Evolutionary conservation across 1,140 invertebrate genomes (phyloP).

Genomic region (Calliopsis andreniformis): DNA sequence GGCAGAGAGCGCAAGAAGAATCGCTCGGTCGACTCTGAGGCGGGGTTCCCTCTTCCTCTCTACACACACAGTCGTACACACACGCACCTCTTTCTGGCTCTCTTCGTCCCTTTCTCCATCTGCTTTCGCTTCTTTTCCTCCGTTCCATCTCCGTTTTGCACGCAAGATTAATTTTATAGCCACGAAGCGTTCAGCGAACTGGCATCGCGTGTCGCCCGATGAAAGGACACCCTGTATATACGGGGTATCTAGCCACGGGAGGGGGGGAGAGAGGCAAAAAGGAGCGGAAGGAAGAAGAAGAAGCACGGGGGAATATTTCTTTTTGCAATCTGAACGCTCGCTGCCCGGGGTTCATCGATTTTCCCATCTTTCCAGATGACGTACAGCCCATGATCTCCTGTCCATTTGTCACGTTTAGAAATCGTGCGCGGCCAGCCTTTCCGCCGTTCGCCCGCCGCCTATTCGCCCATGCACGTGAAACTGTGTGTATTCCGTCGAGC

Average conservation of each 20-base stretch:
- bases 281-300: slow-evolving; percentile 39
- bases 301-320: slow-evolving; percentile 20
- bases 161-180: slow-evolving; percentile 69
- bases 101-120: slow-evolving; percentile 33
- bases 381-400: slow-evolving; percentile 15
- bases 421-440: neutral
- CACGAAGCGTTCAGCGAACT: slow-evolving; percentile 39
- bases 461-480: neutral
- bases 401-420: slow-evolving; percentile 38
- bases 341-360: slow-evolving; percentile 32
- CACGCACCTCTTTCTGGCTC: neutral
- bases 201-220: slow-evolving; percentile 52
- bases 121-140: slow-evolving; percentile 37
- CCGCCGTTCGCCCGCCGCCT: neutral
- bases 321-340: slow-evolving; percentile 45
- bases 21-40: slow-evolving; percentile 38
- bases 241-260: slow-evolving; percentile 19
- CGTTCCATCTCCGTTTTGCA: slow-evolving; percentile 58
- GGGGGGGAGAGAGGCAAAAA: slow-evolving; percentile 3
- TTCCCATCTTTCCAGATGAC: slow-evolving; percentile 45
- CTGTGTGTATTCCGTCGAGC: neutral
- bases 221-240: slow-evolving; percentile 48
- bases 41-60: slow-evolving; percentile 34
- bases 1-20: slow-evolving; percentile 23
- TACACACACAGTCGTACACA: no score